These are phyloP conservation scores for Sphecodes monilicornis DNA, from an alignment of 2,888 invertebrate genomes.

Conservation along the genomic window DNA sequence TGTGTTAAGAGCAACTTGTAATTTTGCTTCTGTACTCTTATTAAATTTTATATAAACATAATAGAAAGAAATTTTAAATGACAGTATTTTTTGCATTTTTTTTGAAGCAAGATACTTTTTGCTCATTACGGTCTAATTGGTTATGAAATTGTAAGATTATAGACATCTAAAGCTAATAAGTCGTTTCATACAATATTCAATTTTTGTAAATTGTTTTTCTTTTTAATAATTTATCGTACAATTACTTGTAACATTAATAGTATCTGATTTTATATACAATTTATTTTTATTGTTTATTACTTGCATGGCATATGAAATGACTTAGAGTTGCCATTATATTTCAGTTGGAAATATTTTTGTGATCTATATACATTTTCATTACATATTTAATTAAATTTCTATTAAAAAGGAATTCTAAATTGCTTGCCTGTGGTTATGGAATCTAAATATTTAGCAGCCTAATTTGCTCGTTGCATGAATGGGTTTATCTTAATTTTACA, in stretches of 20 bases:
- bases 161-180: slow-evolving; percentile 38
- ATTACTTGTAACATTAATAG: background rate
- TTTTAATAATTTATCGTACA: background rate
- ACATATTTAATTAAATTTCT: slow-evolving; percentile 51
- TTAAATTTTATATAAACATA: background rate
- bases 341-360: slow-evolving; percentile 64
- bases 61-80: background rate
- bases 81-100: slow-evolving; percentile 10
- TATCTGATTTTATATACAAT: background rate
- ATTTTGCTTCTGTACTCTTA: slow-evolving; percentile 55
- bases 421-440: slow-evolving; percentile 69
- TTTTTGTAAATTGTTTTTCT: background rate
- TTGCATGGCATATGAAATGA: slow-evolving; percentile 64
- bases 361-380: slow-evolving; percentile 53
- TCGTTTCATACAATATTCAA: slow-evolving; percentile 49
- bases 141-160: slow-evolving; percentile 34
- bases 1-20: slow-evolving; percentile 43
- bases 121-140: slow-evolving; percentile 30
- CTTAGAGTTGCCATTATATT: slow-evolving; percentile 63
- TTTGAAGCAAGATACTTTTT: slow-evolving; percentile 50
- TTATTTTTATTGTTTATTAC: slow-evolving; percentile 30
- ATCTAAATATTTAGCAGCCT: slow-evolving; percentile 76
- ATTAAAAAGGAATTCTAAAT: slow-evolving; percentile 62
- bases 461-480: slow-evolving; percentile 77
- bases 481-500: slow-evolving; percentile 43